Conservation (phyloP, 2,888 invertebrate genomes). For the Dichetophora obliterata region DNA sequence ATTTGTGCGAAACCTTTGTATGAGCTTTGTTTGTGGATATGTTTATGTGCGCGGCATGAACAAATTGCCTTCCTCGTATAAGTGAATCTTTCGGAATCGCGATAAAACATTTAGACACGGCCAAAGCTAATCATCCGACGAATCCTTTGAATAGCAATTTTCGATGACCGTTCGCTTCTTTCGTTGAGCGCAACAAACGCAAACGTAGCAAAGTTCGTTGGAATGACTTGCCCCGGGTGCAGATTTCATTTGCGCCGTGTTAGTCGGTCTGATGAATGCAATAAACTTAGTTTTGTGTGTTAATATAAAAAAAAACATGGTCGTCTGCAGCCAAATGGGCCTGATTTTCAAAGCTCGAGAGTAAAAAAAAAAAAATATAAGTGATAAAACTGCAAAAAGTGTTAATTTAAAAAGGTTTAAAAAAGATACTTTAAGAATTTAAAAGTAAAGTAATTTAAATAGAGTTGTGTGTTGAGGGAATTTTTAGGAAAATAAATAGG, state of each 20-base stretch:
- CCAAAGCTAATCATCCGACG: constrained; percentile 45
- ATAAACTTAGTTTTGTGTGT: constrained; percentile 25
- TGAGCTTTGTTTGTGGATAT: background rate
- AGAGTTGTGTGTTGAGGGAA: too few species aligned
- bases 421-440: too few species aligned
- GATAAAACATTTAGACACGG: constrained; percentile 46
- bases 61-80: constrained; percentile 39
- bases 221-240: constrained; percentile 34
- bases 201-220: constrained; percentile 21
- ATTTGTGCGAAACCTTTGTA: background rate
- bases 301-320: constrained; percentile 26
- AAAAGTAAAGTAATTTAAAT: too few species aligned
- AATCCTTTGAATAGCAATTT: constrained; percentile 47
- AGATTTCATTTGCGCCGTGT: constrained; percentile 20
- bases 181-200: background rate
- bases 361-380: too few species aligned
- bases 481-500: too few species aligned
- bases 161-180: constrained; percentile 23
- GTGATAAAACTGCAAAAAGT: too few species aligned
- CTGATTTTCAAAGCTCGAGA: background rate
- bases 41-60: constrained; percentile 32
- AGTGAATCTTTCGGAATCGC: constrained; percentile 49
- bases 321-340: background rate
- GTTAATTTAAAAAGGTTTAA: too few species aligned
- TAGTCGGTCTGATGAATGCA: background rate